Percentiles rank a stretch among this genome's conserved stretches.
phyloP scores from a whole-genome alignment of 2,888 invertebrate species.

The Merodon equestris region DNA sequence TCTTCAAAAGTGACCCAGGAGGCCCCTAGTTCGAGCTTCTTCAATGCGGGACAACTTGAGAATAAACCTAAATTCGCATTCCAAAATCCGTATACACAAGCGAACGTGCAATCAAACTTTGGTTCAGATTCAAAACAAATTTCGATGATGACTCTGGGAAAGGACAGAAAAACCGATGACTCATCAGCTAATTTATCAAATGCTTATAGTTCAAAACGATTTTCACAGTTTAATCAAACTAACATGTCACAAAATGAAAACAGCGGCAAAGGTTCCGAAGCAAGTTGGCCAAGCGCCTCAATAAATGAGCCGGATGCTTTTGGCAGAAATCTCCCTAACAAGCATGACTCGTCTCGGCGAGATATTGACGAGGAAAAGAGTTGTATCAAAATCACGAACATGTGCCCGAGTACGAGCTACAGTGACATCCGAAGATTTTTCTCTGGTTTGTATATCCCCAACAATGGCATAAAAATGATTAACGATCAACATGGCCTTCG shows the following conservation, averaged over 20 bases:
- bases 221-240: conserved; percentile 15
- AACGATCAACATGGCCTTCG: conserved; percentile 89
- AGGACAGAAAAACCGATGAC: conserved; percentile 21
- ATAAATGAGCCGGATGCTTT: conserved; percentile 45
- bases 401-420: conserved; percentile 88
- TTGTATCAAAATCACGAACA: conserved; percentile 86
- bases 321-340: conserved; percentile 52
- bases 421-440: conserved; percentile 91
- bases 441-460: conserved; percentile 86
- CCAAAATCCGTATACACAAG: conserved; percentile 72
- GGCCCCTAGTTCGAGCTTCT: conserved; percentile 40
- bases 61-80: conserved; percentile 69
- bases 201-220: conserved; percentile 24
- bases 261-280: neutral
- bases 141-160: neutral
- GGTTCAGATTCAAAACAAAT: too few species aligned
- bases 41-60: conserved; percentile 49
- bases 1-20: conserved; percentile 22
- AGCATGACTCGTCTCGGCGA: conserved; percentile 35
- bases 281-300: conserved; percentile 5
- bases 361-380: conserved; percentile 67
- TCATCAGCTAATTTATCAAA: conserved; percentile 16
- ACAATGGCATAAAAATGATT: conserved; percentile 91
- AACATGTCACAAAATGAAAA: conserved; percentile 8
- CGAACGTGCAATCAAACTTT: conserved; percentile 20